Evolutionary conservation across 2,113 vertebrate species (phyloP).

Genomic region (Phocoena sinus): DNA sequence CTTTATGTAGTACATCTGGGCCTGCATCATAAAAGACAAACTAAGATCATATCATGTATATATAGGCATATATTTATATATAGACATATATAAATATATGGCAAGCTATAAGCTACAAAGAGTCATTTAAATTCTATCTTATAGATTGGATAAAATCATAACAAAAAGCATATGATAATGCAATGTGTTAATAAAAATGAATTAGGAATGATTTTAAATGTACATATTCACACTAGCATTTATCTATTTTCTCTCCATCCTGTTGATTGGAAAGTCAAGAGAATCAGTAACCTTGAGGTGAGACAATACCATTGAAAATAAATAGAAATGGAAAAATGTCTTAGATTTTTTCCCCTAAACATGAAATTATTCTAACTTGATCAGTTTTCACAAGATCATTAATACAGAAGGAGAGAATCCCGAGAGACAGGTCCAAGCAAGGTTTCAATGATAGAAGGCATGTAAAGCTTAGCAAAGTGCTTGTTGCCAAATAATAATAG

Average conservation of each 20-base stretch:
- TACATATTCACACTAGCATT: background rate
- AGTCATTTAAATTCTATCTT: background rate
- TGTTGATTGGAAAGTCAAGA: background rate
- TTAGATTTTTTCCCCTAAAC: background rate
- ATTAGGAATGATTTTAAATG: background rate
- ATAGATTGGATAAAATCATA: background rate
- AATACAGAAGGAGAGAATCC: background rate
- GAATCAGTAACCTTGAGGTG: background rate
- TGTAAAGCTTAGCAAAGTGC: background rate
- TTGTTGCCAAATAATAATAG: background rate
- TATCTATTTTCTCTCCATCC: background rate
- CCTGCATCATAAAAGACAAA: background rate
- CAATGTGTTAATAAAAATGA: background rate
- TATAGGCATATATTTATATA: too few relatives aligned
- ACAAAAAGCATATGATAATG: background rate
- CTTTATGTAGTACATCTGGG: background rate
- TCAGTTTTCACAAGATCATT: background rate
- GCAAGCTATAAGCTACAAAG: background rate
- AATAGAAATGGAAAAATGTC: background rate
- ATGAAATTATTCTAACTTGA: background rate
- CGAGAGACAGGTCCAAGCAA: background rate
- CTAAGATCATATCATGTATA: background rate
- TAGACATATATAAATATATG: too few relatives aligned
- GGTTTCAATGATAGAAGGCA: background rate
- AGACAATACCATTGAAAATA: background rate